Conservation (phyloP, 2,888 invertebrate species). For the Zygogramma bicolorata region DNA sequence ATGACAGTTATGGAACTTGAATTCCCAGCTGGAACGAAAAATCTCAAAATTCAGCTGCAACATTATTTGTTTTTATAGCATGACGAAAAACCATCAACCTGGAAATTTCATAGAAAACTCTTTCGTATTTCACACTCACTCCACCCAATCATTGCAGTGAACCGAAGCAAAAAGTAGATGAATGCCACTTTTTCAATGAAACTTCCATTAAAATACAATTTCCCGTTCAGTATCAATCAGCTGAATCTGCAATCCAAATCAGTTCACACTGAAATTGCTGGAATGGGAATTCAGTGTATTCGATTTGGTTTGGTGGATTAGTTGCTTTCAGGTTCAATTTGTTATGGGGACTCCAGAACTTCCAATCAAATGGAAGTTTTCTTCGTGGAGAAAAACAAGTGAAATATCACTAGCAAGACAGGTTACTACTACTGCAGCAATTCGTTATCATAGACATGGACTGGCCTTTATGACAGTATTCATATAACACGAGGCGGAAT, state of each 20-base stretch:
- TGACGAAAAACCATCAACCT: background rate
- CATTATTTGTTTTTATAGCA: slow-evolving; percentile 33
- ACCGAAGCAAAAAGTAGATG: slow-evolving; percentile 27
- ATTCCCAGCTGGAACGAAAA: too few species aligned
- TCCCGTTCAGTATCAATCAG: slow-evolving; percentile 40
- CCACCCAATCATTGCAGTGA: slow-evolving; percentile 20
- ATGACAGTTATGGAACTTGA: too few species aligned
- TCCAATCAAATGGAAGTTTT: background rate
- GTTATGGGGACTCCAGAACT: background rate
- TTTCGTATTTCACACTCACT: background rate
- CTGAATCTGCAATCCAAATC: slow-evolving; percentile 48
- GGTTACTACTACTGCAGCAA: too few species aligned
- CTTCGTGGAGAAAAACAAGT: background rate
- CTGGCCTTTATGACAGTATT: too few species aligned
- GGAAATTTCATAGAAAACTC: background rate
- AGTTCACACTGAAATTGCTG: slow-evolving; percentile 23
- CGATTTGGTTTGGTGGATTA: background rate
- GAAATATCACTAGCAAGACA: too few species aligned
- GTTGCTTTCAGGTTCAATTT: background rate
- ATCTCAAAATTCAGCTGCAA: too few species aligned
- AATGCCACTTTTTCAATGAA: slow-evolving; percentile 24
- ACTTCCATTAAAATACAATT: slow-evolving; percentile 21
- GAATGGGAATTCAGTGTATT: background rate
- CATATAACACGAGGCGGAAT: too few species aligned
- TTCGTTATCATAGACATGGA: too few species aligned